Evolutionary conservation across 2,888 invertebrate genomes (phyloP).

Genomic region (Morpho helenor): DNA sequence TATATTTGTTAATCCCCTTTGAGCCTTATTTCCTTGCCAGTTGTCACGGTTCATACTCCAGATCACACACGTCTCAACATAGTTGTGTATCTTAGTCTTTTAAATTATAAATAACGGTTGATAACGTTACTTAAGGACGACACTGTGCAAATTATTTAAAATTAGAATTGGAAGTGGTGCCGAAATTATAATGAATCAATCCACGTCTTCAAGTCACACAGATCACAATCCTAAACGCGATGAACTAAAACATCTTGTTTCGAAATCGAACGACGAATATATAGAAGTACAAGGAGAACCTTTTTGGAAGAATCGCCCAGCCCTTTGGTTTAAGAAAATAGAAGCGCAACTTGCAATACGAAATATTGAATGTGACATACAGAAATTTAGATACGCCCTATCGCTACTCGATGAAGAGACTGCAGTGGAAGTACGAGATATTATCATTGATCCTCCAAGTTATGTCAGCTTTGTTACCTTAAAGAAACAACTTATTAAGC

Average conservation of each 20-base stretch:
- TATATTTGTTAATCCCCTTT: no score
- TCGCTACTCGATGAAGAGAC: conserved; percentile 10
- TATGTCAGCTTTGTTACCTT: neutral
- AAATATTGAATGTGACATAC: neutral
- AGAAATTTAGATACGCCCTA: conserved; percentile 1
- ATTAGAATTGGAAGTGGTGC: no score
- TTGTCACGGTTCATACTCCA: no score
- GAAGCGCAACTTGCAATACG: conserved; percentile 5
- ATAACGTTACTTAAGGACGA: no score
- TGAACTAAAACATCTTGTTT: neutral
- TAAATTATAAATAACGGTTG: no score
- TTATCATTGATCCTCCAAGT: conserved; percentile 2
- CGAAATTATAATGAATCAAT: no score
- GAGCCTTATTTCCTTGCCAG: no score
- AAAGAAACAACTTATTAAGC: conserved; percentile 2
- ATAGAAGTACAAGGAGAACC: conserved; percentile 4
- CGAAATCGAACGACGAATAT: neutral
- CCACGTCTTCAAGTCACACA: neutral
- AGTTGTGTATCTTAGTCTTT: no score
- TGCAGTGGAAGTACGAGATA: conserved; percentile 7
- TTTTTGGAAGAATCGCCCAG: conserved; percentile 8
- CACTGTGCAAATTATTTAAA: no score
- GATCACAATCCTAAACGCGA: neutral
- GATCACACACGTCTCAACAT: no score
- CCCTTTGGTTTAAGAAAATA: conserved; percentile 9